These are phyloP conservation scores for Strigops habroptila DNA, from an alignment of 2,113 vertebrate genomes.

Conservation along the genomic window DNA sequence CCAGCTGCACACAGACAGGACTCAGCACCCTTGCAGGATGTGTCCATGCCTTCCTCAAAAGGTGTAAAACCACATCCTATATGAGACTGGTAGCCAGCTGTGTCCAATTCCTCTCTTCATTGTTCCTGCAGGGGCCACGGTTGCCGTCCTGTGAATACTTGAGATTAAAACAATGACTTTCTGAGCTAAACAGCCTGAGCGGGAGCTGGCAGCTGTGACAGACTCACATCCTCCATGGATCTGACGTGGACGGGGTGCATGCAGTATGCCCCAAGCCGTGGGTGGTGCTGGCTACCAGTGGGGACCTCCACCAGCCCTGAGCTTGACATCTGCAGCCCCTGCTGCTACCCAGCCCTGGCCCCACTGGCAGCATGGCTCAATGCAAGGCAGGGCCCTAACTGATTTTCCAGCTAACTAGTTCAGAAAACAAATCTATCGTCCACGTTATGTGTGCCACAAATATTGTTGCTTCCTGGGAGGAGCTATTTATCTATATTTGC, in stretches of 20 bases:
- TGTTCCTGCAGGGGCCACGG: neutral
- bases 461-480: neutral
- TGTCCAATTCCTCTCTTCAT: neutral
- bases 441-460: neutral
- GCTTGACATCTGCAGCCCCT: fast-evolving
- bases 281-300: fast-evolving
- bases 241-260: fast-evolving
- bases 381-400: neutral
- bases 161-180: neutral
- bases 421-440: conserved; percentile 12
- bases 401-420: neutral
- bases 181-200: fast-evolving
- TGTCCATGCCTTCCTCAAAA: neutral
- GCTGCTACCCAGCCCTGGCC: neutral
- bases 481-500: conserved; percentile 24
- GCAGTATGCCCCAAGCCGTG: fast-evolving
- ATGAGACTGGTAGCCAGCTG: fast-evolving
- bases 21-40: neutral
- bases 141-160: neutral
- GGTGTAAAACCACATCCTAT: neutral
- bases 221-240: fast-evolving
- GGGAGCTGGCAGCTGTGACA: neutral
- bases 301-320: fast-evolving
- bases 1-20: neutral
- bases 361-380: neutral